Evolutionary conservation across 64 coral and sea anemone species (phyloP).

Genomic region (Acropora tenuis): DNA sequence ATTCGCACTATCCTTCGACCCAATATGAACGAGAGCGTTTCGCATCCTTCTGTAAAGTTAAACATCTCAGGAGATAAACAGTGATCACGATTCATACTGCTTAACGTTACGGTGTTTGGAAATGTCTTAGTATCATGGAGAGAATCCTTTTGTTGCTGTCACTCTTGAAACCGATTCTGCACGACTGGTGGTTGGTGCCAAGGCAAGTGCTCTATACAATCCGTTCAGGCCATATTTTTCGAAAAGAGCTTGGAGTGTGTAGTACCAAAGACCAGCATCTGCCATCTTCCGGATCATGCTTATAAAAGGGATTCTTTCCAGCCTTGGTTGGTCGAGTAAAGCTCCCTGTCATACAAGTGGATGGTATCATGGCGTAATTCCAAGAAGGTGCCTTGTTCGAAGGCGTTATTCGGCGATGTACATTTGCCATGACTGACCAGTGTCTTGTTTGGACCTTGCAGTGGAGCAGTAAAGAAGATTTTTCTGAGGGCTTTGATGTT

Average conservation of each 20-base stretch:
- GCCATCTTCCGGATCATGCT: too few species aligned
- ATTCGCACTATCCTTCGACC: not conserved
- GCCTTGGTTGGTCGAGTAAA: not conserved
- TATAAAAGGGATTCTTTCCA: too few species aligned
- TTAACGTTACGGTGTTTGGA: not conserved
- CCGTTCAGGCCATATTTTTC: too few species aligned
- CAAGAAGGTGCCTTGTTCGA: not conserved
- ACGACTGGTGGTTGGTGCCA: not conserved
- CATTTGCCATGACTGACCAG: too few species aligned
- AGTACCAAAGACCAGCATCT: not conserved
- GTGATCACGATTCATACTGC: too few species aligned
- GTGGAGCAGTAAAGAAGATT: too few species aligned
- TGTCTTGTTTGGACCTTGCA: too few species aligned
- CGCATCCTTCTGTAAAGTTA: too few species aligned
- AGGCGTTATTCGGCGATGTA: too few species aligned
- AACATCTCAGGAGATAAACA: too few species aligned
- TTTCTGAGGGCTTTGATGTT: not conserved
- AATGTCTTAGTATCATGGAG: not conserved
- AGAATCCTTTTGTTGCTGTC: conserved; percentile 1
- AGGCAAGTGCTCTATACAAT: not conserved
- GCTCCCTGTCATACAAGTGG: not conserved
- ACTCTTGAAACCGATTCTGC: not conserved
- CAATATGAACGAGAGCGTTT: not conserved
- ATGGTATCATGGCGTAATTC: not conserved
- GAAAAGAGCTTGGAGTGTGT: not conserved